phyloP scores from a whole-genome alignment of 2,888 invertebrate genomes.

The Epinotia demarniana region DNA sequence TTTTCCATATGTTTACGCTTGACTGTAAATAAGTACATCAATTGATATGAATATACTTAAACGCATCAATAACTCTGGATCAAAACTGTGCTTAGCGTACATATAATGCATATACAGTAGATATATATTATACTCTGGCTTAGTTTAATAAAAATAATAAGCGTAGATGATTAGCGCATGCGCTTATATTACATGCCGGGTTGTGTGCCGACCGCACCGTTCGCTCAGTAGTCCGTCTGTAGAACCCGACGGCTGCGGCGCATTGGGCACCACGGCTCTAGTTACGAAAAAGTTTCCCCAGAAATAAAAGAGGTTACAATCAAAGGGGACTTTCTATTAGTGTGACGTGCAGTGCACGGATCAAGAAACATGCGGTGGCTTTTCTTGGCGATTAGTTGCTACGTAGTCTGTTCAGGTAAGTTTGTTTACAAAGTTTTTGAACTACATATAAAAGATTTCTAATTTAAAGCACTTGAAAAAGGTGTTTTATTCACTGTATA shows the following conservation, averaged over 20 bases:
- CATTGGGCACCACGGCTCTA: slow-evolving; percentile 6
- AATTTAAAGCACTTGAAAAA: neutral
- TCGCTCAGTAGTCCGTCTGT: slow-evolving; percentile 30
- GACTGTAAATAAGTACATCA: no score
- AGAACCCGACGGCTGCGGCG: slow-evolving; percentile 30
- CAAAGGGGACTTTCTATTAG: slow-evolving; percentile 47
- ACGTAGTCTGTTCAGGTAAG: slow-evolving; percentile 68
- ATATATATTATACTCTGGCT: neutral
- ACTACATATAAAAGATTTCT: neutral
- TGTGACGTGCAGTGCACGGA: slow-evolving; percentile 62
- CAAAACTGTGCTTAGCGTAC: no score
- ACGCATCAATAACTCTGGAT: no score
- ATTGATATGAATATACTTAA: no score
- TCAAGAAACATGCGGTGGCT: slow-evolving; percentile 70
- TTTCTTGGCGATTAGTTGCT: slow-evolving; percentile 58
- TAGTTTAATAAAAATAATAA: neutral
- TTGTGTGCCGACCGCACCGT: slow-evolving; percentile 11
- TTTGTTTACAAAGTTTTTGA: slow-evolving; percentile 45
- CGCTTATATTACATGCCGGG: slow-evolving; percentile 9
- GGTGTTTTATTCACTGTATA: neutral
- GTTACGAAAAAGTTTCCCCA: slow-evolving; percentile 47
- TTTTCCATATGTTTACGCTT: no score
- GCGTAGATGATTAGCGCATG: slow-evolving; percentile 24
- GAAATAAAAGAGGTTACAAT: slow-evolving; percentile 36
- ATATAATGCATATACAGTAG: no score